Evolutionary conservation across 2,797 vertebrate species (phyloP), one percentile per base, ranked within the genome.

Genomic region (Lepus oiostolus): DNA sequence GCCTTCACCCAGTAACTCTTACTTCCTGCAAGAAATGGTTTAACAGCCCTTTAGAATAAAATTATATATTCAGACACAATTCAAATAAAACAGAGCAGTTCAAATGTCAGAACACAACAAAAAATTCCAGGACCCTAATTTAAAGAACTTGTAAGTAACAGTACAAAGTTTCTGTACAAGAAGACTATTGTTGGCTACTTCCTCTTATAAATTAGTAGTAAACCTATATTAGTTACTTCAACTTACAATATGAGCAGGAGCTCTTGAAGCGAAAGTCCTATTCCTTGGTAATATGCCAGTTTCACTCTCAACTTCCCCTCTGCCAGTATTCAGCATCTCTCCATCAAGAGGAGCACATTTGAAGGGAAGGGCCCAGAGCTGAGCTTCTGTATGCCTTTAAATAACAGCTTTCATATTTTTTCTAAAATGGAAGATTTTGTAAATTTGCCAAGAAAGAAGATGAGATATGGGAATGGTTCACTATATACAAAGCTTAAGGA

Each of bases 151-250:
- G 19, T 87, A 62, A 30, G 28, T 42, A 93, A 12, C 1, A 96
- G 13, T n/a, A 76, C 54, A 87, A 81, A 84, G 35, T 67, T 87
- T 92, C 30, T 94, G 5, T 71, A 54, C 32, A 83, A 68, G 22
- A 87, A 87, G 26, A 89, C 19, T 79, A 28, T 65, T 82, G 21
- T 58, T 19, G 7, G 9, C 11, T 28, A 35, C 87, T 28, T 67
- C 52, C 17, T 50, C 58, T 24, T 83, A 14, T 90, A 96, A 92
- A 88, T 88, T 58, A 22, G 30, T 80, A 91, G 93, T 71, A 95
- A 74, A 82, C 22, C 9, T 38, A 42, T 70, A 52, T 68, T 94
- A 85, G 85, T 76, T 75, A 85, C 3, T 72, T 65, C 72, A 93
- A 86, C 10, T 63, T 80, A 42, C 21, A 89, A 83, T 1, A 62